Evolutionary conservation across 2,888 invertebrate species (phyloP).

Genomic region (Cylindroiulus punctatus): DNA sequence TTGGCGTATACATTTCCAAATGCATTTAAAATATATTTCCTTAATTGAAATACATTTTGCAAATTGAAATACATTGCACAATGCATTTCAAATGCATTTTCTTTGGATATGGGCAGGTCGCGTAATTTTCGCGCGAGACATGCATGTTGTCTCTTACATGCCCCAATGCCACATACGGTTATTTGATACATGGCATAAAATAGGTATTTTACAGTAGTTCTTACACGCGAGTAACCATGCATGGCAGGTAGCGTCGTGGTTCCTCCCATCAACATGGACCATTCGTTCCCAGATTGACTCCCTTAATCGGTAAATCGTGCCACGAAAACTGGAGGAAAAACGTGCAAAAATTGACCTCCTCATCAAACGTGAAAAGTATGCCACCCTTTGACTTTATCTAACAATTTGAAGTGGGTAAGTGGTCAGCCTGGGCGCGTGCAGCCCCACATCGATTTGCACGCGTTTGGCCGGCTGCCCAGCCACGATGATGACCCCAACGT

Average conservation of each 20-base stretch:
- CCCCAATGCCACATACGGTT: no score
- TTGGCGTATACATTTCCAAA: no score
- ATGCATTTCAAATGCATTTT: no score
- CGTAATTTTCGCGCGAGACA: no score
- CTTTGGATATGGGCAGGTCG: no score
- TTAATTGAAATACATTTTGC: no score
- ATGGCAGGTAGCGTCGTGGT: constrained; percentile 21
- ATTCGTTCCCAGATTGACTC: constrained; percentile 14
- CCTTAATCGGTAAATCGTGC: constrained; percentile 29
- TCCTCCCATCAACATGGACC: background rate
- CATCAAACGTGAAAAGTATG: constrained; percentile 16
- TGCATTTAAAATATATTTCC: no score
- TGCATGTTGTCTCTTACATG: no score
- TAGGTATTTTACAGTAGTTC: background rate
- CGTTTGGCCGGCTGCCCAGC: constrained; percentile 24
- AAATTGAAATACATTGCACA: no score
- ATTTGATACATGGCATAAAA: background rate
- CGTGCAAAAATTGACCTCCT: constrained; percentile 38
- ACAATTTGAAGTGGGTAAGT: constrained; percentile 38
- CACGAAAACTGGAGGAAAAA: background rate
- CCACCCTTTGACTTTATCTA: constrained; percentile 42
- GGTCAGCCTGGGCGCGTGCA: constrained; percentile 36
- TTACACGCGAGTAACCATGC: background rate
- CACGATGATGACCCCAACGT: background rate
- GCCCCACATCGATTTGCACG: constrained; percentile 42